A percentile compares a stretch with the other conserved stretches of the same genome.
These are phyloP conservation scores for Mormoops blainvillei DNA, from an alignment of 2,113 vertebrate species.

Conservation along the genomic window DNA sequence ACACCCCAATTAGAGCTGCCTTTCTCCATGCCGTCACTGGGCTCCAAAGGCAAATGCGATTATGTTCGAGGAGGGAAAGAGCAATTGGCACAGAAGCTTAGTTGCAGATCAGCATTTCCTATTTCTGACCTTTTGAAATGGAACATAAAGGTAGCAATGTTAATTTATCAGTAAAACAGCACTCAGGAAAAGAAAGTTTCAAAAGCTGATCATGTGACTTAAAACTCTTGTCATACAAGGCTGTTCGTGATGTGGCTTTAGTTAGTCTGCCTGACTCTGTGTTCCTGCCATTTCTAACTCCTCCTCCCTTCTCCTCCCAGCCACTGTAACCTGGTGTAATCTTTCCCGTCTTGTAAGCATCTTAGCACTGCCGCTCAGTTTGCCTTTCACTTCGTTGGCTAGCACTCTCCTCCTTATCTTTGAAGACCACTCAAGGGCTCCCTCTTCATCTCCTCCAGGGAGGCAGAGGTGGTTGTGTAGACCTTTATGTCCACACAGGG, in stretches of 20 bases:
- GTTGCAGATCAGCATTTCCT: background rate
- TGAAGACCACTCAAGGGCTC: accelerated
- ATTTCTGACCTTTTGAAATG: background rate
- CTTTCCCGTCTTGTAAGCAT: background rate
- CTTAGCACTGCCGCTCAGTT: background rate
- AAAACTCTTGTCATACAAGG: background rate
- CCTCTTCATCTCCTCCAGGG: background rate
- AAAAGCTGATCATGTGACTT: background rate
- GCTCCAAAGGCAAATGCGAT: background rate
- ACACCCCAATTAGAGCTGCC: slow-evolving; percentile 23
- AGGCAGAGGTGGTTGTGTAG: too few species aligned
- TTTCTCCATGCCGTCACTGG: background rate
- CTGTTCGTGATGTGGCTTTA: background rate
- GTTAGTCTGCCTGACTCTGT: background rate
- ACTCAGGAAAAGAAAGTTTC: background rate
- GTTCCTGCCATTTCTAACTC: background rate
- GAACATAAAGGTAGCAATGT: background rate
- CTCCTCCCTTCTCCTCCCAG: background rate
- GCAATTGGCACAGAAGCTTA: background rate
- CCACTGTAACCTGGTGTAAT: accelerated
- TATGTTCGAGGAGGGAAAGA: background rate
- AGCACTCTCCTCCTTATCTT: background rate
- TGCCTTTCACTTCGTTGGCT: background rate
- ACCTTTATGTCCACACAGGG: background rate
- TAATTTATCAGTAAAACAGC: background rate